These are phyloP conservation scores for Chunga burmeisteri DNA, from an alignment of 2,113 vertebrate genomes.

Conservation along the genomic window DNA sequence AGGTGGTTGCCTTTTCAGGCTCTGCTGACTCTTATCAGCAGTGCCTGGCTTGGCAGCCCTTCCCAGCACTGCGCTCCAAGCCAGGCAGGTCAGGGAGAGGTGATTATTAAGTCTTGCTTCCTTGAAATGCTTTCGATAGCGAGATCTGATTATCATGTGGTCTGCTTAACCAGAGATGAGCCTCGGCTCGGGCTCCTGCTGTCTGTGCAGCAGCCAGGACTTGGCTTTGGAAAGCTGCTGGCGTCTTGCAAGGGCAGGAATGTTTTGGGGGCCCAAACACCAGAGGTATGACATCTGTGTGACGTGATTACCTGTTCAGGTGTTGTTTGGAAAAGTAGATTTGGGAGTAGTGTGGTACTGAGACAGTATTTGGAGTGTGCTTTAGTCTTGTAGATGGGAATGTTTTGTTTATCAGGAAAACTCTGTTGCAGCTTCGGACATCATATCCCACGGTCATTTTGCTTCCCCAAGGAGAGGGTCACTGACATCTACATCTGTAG, in stretches of 20 bases:
- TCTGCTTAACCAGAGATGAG: conserved; percentile 20
- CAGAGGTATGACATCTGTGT: neutral
- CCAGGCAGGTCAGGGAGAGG: conserved; percentile 2
- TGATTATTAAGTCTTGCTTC: neutral
- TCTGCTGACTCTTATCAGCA: neutral
- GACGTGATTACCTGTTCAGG: neutral
- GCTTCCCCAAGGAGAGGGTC: neutral
- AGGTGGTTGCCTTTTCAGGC: neutral
- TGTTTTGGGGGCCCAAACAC: neutral
- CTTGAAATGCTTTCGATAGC: conserved; percentile 4
- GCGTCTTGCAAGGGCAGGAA: neutral
- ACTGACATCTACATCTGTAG: neutral
- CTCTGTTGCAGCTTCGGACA: neutral
- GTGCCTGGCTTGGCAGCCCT: neutral
- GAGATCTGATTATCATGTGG: conserved; percentile 16
- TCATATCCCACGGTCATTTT: neutral
- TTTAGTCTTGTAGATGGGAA: neutral
- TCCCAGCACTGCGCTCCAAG: neutral
- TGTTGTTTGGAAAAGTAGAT: neutral
- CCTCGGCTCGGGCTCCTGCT: neutral
- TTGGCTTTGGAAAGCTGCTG: neutral
- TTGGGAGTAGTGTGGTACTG: neutral
- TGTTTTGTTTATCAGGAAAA: neutral
- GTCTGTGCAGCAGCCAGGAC: neutral
- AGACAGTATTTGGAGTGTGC: neutral